Evolutionary conservation across 1,140 invertebrate species (phyloP).

Genomic region (Trachelipus rathkii): DNA sequence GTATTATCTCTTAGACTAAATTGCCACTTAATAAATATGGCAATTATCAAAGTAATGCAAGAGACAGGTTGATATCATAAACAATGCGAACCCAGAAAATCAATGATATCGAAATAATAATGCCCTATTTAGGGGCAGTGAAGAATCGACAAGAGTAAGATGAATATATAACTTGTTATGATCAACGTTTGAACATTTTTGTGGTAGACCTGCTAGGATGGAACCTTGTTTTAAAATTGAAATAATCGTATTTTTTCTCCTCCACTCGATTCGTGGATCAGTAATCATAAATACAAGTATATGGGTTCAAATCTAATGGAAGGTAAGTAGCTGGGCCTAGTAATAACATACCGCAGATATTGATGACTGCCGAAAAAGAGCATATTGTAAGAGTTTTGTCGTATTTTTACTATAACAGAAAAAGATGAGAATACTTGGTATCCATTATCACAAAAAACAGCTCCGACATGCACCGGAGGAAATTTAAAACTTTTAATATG

Average conservation of each 20-base stretch:
- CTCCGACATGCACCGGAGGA: constrained; percentile 67
- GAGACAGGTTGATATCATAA: not conserved
- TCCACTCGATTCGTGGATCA: constrained; percentile 74
- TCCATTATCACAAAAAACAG: constrained; percentile 89
- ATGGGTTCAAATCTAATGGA: constrained; percentile 25
- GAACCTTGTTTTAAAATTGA: constrained; percentile 70
- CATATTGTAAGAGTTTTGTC: constrained; percentile 64
- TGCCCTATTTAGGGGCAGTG: constrained; percentile 71
- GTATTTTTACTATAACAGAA: constrained; percentile 67
- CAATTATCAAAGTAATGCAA: not conserved
- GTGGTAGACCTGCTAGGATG: constrained; percentile 66
- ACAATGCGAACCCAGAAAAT: constrained; percentile 56
- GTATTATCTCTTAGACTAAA: too few relatives aligned
- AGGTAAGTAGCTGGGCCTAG: constrained; percentile 60
- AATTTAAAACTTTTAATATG: constrained; percentile 70
- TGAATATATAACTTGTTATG: constrained; percentile 80
- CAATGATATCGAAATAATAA: constrained; percentile 66
- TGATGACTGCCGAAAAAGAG: constrained; percentile 61
- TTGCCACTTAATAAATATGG: too few relatives aligned
- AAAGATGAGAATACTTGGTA: constrained; percentile 74
- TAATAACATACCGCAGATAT: constrained; percentile 63
- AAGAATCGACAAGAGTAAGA: constrained; percentile 80
- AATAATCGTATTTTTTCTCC: constrained; percentile 74
- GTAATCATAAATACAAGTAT: constrained; percentile 59
- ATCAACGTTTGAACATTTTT: constrained; percentile 75